These are phyloP conservation scores for Ectemnius lituratus DNA, from an alignment of 2,888 invertebrate species.

Conservation along the genomic window DNA sequence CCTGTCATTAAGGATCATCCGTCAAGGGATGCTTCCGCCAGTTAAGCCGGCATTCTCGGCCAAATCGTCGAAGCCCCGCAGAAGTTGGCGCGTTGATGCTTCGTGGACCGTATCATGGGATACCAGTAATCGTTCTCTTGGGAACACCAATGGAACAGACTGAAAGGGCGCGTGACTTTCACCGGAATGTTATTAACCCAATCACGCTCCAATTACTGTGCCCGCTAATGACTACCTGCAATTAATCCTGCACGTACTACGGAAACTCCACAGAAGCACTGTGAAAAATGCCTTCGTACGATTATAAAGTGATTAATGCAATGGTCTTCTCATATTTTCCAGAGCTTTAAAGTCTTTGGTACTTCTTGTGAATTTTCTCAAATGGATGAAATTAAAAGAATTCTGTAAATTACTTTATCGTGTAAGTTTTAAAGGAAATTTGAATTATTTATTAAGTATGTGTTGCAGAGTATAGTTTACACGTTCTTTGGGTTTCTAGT, in stretches of 20 bases:
- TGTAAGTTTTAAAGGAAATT: no score
- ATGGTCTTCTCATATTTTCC: no score
- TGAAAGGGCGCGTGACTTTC: not conserved
- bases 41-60: not conserved
- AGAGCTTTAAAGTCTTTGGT: no score
- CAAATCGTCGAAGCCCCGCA: not conserved
- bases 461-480: no score
- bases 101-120: constrained; percentile 2
- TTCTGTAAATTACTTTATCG: no score
- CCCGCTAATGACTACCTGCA: not conserved
- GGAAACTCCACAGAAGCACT: not conserved
- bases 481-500: no score
- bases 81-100: not conserved
- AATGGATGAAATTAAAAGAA: no score
- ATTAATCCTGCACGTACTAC: not conserved
- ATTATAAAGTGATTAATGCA: no score
- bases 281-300: no score
- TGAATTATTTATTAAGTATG: no score
- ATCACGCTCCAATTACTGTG: not conserved
- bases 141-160: not conserved
- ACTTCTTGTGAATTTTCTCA: no score
- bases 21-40: constrained; percentile 2
- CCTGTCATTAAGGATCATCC: constrained; percentile 3
- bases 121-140: not conserved
- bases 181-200: constrained; percentile 7